Conservation (phyloP, 2,113 vertebrate species). For the Solea solea region DNA sequence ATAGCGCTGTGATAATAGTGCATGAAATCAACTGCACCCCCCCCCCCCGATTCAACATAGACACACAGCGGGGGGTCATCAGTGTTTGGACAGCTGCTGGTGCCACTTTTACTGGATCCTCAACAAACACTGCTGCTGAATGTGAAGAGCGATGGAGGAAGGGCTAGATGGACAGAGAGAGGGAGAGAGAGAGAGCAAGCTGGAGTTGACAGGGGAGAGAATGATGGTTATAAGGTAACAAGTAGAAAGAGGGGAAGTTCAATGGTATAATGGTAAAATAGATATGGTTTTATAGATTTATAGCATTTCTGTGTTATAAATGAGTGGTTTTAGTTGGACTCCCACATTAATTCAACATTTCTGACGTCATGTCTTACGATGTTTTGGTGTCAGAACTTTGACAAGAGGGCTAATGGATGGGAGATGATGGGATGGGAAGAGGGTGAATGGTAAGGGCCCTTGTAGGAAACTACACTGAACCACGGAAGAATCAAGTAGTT, state of each 20-base stretch:
- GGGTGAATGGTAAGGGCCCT: neutral
- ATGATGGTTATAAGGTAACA: constrained; percentile 30
- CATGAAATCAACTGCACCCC: constrained; percentile 33
- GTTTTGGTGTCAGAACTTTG: too few species aligned
- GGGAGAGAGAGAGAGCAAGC: constrained; percentile 18
- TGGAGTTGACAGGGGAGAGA: constrained; percentile 30
- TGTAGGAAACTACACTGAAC: too few species aligned
- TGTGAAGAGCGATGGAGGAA: constrained; percentile 41
- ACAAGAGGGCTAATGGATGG: too few species aligned
- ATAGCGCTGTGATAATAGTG: constrained; percentile 38
- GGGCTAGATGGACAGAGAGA: constrained; percentile 39
- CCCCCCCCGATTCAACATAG: neutral
- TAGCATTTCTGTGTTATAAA: neutral
- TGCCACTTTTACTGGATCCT: constrained; percentile 76
- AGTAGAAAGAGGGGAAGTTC: neutral
- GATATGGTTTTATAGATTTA: neutral
- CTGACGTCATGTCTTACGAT: too few species aligned
- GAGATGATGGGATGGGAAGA: neutral
- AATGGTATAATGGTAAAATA: neutral
- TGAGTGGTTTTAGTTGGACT: neutral
- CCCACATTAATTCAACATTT: too few species aligned
- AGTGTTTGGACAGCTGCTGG: constrained; percentile 81
- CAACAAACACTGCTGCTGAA: constrained; percentile 70
- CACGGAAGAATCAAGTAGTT: too few species aligned
- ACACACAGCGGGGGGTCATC: constrained; percentile 57